Evolutionary conservation across 2,888 invertebrate genomes (phyloP).

Genomic region (Cerastis leucographa): DNA sequence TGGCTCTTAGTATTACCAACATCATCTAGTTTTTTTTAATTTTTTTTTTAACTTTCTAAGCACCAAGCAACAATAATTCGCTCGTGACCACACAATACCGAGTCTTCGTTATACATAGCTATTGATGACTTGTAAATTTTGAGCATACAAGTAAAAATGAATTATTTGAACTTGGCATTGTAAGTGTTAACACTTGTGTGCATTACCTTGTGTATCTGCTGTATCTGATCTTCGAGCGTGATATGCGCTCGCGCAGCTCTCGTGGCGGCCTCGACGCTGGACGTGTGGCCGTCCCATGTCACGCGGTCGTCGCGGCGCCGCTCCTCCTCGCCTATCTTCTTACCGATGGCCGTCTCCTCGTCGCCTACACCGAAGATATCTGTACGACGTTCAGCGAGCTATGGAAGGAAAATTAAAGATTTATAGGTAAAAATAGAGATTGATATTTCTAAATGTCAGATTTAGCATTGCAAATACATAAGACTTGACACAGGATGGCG

Average conservation of each 20-base stretch:
- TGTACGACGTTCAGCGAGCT: slow-evolving; percentile 99
- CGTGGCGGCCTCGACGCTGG: slow-evolving; percentile 98
- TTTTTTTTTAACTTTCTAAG: too few species aligned
- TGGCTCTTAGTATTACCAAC: neutral
- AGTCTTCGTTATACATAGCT: too few species aligned
- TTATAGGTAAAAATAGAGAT: neutral
- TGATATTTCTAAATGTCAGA: neutral
- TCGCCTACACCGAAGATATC: slow-evolving; percentile 99
- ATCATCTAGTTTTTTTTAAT: neutral
- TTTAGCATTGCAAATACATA: neutral
- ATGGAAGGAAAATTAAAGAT: neutral
- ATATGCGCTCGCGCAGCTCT: slow-evolving; percentile 98
- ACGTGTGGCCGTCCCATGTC: slow-evolving; percentile 99
- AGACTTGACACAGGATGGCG: too few species aligned
- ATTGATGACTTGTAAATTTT: too few species aligned
- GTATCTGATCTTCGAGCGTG: slow-evolving; percentile 98
- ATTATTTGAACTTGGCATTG: too few species aligned
- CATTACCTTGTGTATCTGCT: slow-evolving; percentile 97
- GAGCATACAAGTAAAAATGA: too few species aligned
- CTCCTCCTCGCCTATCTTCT: slow-evolving; percentile 98
- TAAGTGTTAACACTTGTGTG: too few species aligned
- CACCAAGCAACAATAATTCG: too few species aligned
- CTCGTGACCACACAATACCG: too few species aligned
- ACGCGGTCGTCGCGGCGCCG: slow-evolving; percentile 96
- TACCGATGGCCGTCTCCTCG: slow-evolving; percentile 99